Percentiles rank a stretch among this genome's conserved stretches.
Conservation (phyloP, 2,113 vertebrate species). For the Syngnathus scovelli region DNA sequence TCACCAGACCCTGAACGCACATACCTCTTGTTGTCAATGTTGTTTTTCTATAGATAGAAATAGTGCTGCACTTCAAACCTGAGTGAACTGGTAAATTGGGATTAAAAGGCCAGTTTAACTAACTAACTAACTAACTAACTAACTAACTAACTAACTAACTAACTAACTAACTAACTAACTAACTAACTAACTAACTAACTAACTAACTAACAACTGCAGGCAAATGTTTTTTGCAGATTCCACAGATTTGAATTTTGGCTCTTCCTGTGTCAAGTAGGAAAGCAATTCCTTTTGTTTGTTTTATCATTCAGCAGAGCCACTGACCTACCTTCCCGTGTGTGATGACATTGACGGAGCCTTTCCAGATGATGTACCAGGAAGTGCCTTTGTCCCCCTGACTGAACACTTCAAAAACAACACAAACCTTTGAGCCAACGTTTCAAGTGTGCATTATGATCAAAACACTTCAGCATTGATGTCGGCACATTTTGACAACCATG, state of each 20-base stretch:
- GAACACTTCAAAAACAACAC: slow-evolving; percentile 76
- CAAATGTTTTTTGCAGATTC: not conserved
- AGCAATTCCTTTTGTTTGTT: no score
- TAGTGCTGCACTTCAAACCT: not conserved
- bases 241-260: not conserved
- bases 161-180: not conserved
- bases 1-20: slow-evolving; percentile 80
- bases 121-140: no score
- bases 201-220: no score
- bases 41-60: not conserved
- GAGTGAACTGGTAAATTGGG: not conserved
- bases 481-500: not conserved
- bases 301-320: no score
- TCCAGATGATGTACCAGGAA: slow-evolving; percentile 98
- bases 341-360: slow-evolving; percentile 94
- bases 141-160: no score
- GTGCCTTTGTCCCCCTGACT: slow-evolving; percentile 95
- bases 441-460: not conserved
- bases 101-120: not conserved
- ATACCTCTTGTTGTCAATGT: not conserved
- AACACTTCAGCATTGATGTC: not conserved
- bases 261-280: not conserved
- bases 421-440: not conserved
- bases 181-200: not conserved
- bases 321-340: slow-evolving; percentile 86